Conservation (phyloP, 2,888 invertebrate species). For the Hyposoter dolosus region DNA sequence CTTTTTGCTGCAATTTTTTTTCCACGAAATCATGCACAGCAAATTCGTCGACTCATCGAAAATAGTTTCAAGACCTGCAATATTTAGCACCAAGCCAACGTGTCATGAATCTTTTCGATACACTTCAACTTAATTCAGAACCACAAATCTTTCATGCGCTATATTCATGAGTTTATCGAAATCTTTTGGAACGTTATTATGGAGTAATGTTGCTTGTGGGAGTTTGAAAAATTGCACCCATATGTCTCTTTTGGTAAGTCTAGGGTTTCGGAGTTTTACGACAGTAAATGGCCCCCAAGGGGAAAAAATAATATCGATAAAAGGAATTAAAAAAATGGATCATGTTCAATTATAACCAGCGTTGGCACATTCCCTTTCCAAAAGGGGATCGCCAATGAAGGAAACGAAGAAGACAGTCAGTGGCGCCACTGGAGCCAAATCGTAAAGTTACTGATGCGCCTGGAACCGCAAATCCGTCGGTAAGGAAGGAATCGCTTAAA, state of each 20-base stretch:
- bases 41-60: not conserved
- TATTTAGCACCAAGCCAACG: not conserved
- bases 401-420: not conserved
- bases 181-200: not conserved
- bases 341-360: too few species aligned
- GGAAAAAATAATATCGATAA: too few species aligned
- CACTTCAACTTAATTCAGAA: too few species aligned
- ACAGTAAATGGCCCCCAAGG: too few species aligned
- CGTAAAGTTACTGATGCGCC: not conserved
- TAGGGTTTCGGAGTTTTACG: not conserved
- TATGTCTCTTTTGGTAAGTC: not conserved
- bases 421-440: not conserved
- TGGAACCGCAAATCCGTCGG: not conserved
- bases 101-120: not conserved
- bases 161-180: not conserved
- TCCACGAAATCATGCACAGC: not conserved
- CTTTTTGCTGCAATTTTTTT: not conserved
- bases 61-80: not conserved
- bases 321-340: too few species aligned
- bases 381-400: too few species aligned
- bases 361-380: too few species aligned
- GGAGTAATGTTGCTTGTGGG: not conserved
- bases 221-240: not conserved
- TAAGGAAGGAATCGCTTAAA: conserved; percentile 14
- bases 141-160: too few species aligned